Evolutionary conservation across 2,113 vertebrate genomes (phyloP).

Genomic region (Mohoua ochrocephala): DNA sequence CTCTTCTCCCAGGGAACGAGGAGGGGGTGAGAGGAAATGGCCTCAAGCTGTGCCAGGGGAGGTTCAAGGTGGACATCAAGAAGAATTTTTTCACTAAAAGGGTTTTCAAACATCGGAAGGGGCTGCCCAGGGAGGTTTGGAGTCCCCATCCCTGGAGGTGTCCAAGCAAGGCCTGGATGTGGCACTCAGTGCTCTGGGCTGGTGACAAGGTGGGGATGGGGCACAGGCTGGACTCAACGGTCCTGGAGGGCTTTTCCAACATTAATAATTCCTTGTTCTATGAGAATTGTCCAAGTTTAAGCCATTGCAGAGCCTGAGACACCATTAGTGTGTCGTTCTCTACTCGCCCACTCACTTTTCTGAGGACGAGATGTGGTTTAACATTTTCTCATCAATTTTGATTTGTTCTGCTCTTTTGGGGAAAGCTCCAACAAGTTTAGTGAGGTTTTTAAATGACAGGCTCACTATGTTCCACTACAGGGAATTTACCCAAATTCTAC

Average conservation of each 20-base stretch:
- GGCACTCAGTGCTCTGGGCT: neutral
- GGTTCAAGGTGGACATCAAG: fast-evolving
- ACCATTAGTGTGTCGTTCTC: fast-evolving
- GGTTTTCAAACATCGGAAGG: fast-evolving
- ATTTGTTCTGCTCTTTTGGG: neutral
- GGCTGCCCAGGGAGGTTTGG: neutral
- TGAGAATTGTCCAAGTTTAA: neutral
- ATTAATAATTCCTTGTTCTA: neutral
- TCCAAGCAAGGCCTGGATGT: fast-evolving
- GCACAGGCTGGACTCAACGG: fast-evolving
- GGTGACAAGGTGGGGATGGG: fast-evolving
- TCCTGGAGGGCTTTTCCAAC: neutral
- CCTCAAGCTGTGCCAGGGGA: fast-evolving
- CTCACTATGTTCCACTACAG: neutral
- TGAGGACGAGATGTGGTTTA: neutral
- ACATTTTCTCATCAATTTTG: neutral
- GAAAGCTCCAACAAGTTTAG: neutral
- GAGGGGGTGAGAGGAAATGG: neutral
- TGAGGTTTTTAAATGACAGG: neutral
- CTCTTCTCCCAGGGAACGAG: neutral
- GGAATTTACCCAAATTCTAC: neutral
- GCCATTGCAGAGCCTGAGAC: neutral
- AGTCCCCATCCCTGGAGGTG: neutral
- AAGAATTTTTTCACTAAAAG: neutral
- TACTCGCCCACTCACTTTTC: neutral